Evolutionary conservation across 2,888 invertebrate genomes (phyloP), one percentile per base, ranked within the genome.

Genomic region (Papilio elwesi): DNA sequence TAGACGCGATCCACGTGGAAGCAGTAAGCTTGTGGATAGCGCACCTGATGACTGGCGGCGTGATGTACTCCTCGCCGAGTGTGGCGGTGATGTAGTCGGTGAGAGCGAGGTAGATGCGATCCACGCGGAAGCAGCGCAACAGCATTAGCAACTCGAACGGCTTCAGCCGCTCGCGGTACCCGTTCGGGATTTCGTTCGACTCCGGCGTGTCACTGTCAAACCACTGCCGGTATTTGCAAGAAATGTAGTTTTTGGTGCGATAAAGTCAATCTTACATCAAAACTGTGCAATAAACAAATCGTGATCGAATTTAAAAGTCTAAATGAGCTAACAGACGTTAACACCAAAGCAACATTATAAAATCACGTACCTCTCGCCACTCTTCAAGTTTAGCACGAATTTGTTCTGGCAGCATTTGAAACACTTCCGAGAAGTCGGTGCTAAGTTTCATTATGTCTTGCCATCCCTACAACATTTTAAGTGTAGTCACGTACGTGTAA

Each of bases 1-100:
- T 97, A 98, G 70, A 98, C 96, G 75, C 98, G 95, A 91, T 98
- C 98, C 16, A 98, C 95, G 38, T 98, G 95, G 94, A 98, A 98
- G 86, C 98, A 53, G 16, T 53, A 49, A 51, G n/a, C 5, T n/a
- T 6, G 8, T 16, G 1, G 47, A 6, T 13, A 36, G 6, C 13
- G 15, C 16, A 95, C 95, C 94, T 95, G 76, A 97, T 95, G 68
- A 97, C 96, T 0, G 98, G 98, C 16, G 98, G 98, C 68, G 97
- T 98, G 74, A 98, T 97, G 84, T 96, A 98, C 86, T 97, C 96
- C 89, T 97, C 97, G 59, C 98, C 98, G 97, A 98, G 97, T 9
- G 95, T 95, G 78, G 95, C 94, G 6, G 95, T 96, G 80, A 98
- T 97, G 87, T 96, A 98, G 85, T 97, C 95, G 48, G 96, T 96